Base-by-base conservation (phyloP, 2,888 invertebrate genomes). In the Pollenia angustigena region DNA sequence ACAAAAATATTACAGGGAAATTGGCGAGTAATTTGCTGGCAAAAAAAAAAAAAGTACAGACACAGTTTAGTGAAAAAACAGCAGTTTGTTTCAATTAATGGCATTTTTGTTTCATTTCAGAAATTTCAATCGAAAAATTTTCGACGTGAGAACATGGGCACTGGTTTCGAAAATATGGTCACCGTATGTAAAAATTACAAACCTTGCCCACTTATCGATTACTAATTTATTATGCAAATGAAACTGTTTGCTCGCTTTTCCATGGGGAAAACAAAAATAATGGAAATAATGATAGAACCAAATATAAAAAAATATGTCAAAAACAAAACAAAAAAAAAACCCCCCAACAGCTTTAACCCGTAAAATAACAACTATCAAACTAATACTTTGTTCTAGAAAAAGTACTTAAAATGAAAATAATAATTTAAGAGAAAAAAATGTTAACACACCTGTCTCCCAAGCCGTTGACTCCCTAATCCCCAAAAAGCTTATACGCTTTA, bases 211-310 rank as follows among this genome's bases (percentile, higher is more conserved):
- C 64, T 64, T 71, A 40, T 71, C 40, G 40, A 71, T 71, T 71
- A 42, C 52, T 54, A 71, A 71, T 71, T 54, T 71, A 71, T 42
- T 71, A 71, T 71, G 69, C 18, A 54, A 52, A 71, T 71, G 52
- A 44, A 32, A 32, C 6, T 64, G 18, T 64, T 46, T 64, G 44
- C 12, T 2, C n/a, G 10, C 11, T 46, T 64, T 64, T 46, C 64
- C 64, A 64, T 44, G 64, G 64, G 44, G 64, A 64, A 64, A 64
- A 64, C 44, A 18, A 4, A 64, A 44, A 32, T 32, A 64, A 4
- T 14, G 58, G 46, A 44, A 46, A 44, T 46, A 18, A 71, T 16
- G 40, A 18, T 52, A 71, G 18, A 11, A n/a, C 9, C 1, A 68
- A 40, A 54, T n/a, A 42, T 7, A 68, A 40, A 52, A 42, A 52